Conservation (phyloP, 2,888 invertebrate genomes). For the Adela reaumurella region DNA sequence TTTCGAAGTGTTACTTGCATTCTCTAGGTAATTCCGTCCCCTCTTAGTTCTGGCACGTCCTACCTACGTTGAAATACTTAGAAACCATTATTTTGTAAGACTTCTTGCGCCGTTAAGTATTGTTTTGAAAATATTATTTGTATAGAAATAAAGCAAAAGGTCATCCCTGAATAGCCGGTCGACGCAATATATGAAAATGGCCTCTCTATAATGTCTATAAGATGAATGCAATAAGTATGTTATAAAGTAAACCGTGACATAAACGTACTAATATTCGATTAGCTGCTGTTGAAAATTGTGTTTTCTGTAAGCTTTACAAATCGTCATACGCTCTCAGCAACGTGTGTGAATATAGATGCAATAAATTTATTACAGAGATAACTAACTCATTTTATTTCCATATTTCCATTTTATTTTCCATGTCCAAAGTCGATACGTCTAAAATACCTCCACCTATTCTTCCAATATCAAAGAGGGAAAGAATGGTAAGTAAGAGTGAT, state of each 20-base stretch:
- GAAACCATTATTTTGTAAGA: no score
- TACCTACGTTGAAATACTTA: no score
- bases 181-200: neutral
- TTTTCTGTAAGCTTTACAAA: conserved; percentile 26
- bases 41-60: no score
- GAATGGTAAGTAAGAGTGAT: no score
- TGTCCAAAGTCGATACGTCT: neutral
- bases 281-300: conserved; percentile 8
- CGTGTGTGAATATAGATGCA: conserved; percentile 62
- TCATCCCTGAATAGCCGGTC: neutral
- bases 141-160: no score
- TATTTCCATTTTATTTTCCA: no score
- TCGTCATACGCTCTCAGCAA: conserved; percentile 41
- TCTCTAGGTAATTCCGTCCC: no score
- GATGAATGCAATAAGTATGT: neutral
- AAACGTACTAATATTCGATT: neutral
- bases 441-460: no score
- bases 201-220: neutral
- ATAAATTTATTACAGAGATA: conserved; percentile 56
- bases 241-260: neutral
- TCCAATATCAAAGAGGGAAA: no score
- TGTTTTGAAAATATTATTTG: no score
- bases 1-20: no score
- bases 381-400: conserved; percentile 16
- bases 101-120: no score